A percentile compares a stretch with the other conserved stretches of the same genome.
phyloP scores from a whole-genome alignment of 2,888 invertebrate genomes.

The Mongoloraphidia duomilia region DNA sequence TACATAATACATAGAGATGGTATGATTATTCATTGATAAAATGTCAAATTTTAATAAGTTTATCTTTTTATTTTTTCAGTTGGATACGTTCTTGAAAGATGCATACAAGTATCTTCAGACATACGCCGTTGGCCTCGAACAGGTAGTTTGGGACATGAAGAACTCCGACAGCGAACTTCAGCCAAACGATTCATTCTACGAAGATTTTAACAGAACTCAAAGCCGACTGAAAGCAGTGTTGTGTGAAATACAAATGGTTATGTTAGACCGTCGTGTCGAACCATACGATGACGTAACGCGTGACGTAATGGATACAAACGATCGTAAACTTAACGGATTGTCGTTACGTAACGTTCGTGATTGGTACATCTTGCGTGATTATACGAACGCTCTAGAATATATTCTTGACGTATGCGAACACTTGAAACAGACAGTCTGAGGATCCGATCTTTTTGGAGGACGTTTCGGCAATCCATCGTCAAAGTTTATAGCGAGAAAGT shows the following conservation, averaged over 20 bases:
- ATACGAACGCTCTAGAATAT: slow-evolving; percentile 44
- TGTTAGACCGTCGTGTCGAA: slow-evolving; percentile 34
- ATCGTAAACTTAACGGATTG: slow-evolving; percentile 24
- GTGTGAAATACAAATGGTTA: slow-evolving; percentile 51
- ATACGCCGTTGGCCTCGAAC: slow-evolving; percentile 54
- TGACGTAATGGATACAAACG: slow-evolving; percentile 29
- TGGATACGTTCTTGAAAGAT: slow-evolving; percentile 36
- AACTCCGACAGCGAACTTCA: slow-evolving; percentile 28
- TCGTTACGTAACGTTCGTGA: slow-evolving; percentile 37
- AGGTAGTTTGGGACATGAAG: slow-evolving; percentile 44
- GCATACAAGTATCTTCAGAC: slow-evolving; percentile 54
- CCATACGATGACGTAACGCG: slow-evolving; percentile 33
- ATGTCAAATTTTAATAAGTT: neutral
- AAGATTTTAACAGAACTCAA: slow-evolving; percentile 43
- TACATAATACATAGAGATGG: too few species aligned
- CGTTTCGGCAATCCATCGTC: too few species aligned
- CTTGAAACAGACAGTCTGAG: too few species aligned
- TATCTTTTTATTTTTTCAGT: slow-evolving; percentile 25
- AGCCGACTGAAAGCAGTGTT: slow-evolving; percentile 45
- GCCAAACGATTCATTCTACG: slow-evolving; percentile 26
- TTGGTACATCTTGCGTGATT: slow-evolving; percentile 47
- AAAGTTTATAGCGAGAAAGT: too few species aligned
- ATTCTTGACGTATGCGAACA: slow-evolving; percentile 33
- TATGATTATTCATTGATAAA: neutral
- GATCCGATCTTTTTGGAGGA: too few species aligned